phyloP scores from a whole-genome alignment of 2,113 vertebrate species.

The Callochromis pleurospilus region DNA sequence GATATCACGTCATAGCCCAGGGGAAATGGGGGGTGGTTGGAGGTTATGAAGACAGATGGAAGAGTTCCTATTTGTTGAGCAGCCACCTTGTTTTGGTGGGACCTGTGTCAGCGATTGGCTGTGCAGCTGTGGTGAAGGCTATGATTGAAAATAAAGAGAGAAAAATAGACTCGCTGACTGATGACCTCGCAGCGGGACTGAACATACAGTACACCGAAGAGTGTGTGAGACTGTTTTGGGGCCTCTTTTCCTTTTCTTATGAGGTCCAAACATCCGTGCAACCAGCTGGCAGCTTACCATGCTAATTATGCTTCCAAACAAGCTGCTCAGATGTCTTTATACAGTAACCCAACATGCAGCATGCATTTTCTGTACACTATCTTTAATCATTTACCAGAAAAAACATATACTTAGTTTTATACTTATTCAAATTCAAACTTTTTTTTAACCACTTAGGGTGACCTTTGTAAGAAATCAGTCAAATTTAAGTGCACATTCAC shows the following conservation, averaged over 20 bases:
- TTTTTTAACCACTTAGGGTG: neutral
- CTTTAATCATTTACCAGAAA: neutral
- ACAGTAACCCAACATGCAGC: neutral
- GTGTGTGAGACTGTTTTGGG: neutral
- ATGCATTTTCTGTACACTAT: neutral
- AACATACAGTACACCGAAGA: neutral
- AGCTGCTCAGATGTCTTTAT: neutral
- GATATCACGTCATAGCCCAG: constrained; percentile 34
- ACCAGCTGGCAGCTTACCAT: neutral
- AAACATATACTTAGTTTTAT: neutral
- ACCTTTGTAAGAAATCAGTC: neutral
- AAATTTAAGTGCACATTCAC: neutral
- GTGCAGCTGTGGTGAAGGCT: constrained; percentile 2
- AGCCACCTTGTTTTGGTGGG: constrained; percentile 38
- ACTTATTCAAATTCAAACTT: neutral
- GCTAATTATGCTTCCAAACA: neutral
- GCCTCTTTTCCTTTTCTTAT: neutral
- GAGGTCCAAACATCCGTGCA: neutral
- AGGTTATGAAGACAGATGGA: constrained; percentile 40
- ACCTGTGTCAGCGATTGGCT: constrained; percentile 26
- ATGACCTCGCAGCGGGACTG: neutral
- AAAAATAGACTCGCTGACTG: constrained; percentile 59
- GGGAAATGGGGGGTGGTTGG: neutral
- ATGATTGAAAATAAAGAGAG: constrained; percentile 56
- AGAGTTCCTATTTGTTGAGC: constrained; percentile 44